Evolutionary conservation across 92 coral and sea anemone genomes (phyloP), one percentile per base, ranked within the genome.

Genomic region (Parazoanthus atlanticus): DNA sequence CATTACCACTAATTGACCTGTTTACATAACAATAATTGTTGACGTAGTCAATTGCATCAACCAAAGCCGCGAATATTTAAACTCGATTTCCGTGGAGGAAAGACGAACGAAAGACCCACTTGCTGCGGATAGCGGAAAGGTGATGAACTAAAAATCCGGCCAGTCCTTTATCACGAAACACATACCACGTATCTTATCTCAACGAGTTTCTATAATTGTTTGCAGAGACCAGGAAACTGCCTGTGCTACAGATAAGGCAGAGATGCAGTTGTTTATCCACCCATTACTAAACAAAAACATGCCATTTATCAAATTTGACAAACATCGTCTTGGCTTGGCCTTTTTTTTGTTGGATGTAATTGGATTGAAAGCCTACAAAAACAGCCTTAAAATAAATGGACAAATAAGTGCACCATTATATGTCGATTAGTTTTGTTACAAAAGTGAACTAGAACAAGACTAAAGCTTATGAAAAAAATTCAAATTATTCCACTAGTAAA

Each of bases 1-100:
- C 92, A 92, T 92, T 92, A 92, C 92, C 88, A 81, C 92, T 92
- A 89, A 92, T 92, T 87, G 90, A 92, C 91, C 85, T 89, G 94
- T 92, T 92, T 92, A 92, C 88, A 86, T 92, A 92, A 86, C 89
- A 81, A 86, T 76, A 33, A 79, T 69, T 86, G 90, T 56, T 92
- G 94, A 92, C 94, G 90, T 89, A 81, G 32, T 32, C 74, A 17
- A 70, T 84, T 43, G 64, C 78, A 40, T 61, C 64, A 84, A 38
- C 43, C 66, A 30, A 69, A 84, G 67, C 87, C 78, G 79, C 78
- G 87, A 70, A 84, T 49, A 70, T 84, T 84, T 84, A 72, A 84
- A 84, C 65, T 47, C 77, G 76, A 28, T 71, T 43, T 84, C 41
- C 43, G 79, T 74, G 29, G 43, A 70, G n/a, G 78, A 29, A 69